Evolutionary conservation across 2,888 invertebrate species (phyloP), one percentile per base, ranked within the genome.

Genomic region (Thera britannica): DNA sequence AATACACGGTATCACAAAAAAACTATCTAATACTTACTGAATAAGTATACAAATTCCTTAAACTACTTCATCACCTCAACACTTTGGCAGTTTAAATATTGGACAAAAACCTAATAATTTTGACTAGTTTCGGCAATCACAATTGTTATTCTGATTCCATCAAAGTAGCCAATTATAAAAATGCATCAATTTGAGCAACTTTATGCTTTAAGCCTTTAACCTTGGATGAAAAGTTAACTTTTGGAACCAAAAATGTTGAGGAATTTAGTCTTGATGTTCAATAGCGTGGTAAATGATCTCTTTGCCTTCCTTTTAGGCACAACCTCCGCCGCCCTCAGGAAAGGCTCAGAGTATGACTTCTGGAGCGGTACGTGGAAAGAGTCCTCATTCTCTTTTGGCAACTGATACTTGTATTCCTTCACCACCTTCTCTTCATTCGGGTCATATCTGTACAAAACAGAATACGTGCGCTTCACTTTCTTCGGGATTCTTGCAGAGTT

Each of bases 121-220:
- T 77, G 84, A 84, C 83, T 85, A 84, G 80, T 72, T 76, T 72
- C 77, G 77, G 77, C 77, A 69, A 63, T 73, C 70, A 77, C 73
- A 67, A 52, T 49, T 49, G 11, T 49, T 51, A 76, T 72, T 75
- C 75, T 77, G 76, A 75, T 74, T 62, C 62, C 66, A 74, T 75
- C 72, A 79, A 73, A 67, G 75, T 71, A 79, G 74, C 80, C 83
- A 80, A 82, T 83, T 72, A 75, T 78, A 75, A 70, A 92, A 93
- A 93, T 93, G 92, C 93, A 92, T 83, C 77, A 65, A 83, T 80
- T 93, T 93, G 93, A 93, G 93, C 93, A 93, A 93, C 79, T 83
- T 82, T 80, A 65, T 55, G 80, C 82, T 81, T 73, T 74, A 76
- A 75, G 72, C 63, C 68, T n/a, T n/a, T n/a, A n/a, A n/a, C n/a